phyloP scores from a whole-genome alignment of 2,113 vertebrate species.

The Cryptomyrus ogoouensis region DNA sequence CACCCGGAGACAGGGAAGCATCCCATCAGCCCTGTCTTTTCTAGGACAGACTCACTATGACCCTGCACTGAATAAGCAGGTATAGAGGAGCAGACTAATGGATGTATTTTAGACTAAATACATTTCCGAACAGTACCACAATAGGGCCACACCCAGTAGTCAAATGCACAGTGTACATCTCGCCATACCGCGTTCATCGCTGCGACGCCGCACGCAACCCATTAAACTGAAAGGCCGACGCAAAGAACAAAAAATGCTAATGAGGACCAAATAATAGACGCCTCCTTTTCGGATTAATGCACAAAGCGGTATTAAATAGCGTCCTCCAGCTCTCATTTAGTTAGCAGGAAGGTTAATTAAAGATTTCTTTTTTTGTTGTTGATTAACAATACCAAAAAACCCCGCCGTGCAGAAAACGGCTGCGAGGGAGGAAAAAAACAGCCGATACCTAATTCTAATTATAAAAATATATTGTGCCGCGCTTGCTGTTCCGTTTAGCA shows the following conservation, averaged over 20 bases:
- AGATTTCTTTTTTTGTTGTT: slow-evolving; percentile 11
- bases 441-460: slow-evolving; percentile 3
- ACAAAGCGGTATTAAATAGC: slow-evolving; percentile 45
- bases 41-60: neutral
- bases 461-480: slow-evolving; percentile 4
- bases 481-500: neutral
- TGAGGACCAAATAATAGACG: neutral
- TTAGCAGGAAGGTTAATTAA: slow-evolving; percentile 43
- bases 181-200: no score
- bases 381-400: slow-evolving; percentile 6
- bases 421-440: neutral
- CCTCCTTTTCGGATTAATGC: slow-evolving; percentile 28
- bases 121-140: neutral
- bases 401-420: neutral
- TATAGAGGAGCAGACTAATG: neutral
- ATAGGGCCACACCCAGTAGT: neutral
- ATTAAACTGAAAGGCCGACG: neutral
- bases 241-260: neutral
- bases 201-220: neutral
- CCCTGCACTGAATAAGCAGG: neutral
- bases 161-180: neutral
- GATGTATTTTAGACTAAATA: neutral
- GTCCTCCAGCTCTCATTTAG: slow-evolving; percentile 30
- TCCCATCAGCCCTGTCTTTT: neutral
- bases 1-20: neutral